Base-by-base conservation (phyloP, 2,888 invertebrate genomes). In the Hydraecia micacea region DNA sequence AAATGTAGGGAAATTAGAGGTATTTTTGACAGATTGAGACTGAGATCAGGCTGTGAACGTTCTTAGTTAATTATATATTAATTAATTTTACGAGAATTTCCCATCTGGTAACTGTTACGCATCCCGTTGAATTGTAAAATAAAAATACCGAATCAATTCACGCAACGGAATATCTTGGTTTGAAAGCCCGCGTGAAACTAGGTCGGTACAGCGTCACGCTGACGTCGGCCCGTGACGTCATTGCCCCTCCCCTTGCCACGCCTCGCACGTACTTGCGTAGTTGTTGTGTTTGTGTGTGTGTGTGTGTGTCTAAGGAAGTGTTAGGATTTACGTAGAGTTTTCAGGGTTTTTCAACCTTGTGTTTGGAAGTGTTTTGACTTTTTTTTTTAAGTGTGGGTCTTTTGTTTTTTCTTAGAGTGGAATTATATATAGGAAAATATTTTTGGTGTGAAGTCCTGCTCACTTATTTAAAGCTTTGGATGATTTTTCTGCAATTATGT, bases 181-280 rank as follows among this genome's bases (percentile, higher is more conserved):
- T 49, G 70, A 81, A 85, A 90, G 88, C 90, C 88, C 89, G 89
- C 90, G 90, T 91, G 85, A 92, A 93, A 90, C 88, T 93, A 91
- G 93, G 92, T 93, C 92, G 91, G 83, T 69, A 85, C 84, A 88
- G 90, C 93, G 92, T 92, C 92, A 91, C 91, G 80, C 83, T 92
- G 93, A 94, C 94, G 94, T 94, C 93, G 93, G 70, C 66, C 66
- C 52, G 90, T 95, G 95, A 96, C 95, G 95, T 95, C 93, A 94
- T 90, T 67, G 93, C 92, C 92, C 93, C 92, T 90, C 93, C 94
- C 89, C 91, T 90, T 77, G 88, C 92, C 94, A 93, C 93, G 93
- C 93, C 94, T 90, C 88, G 86, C 69, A 79, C 84, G 77, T 36
- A 84, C 75, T 79, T 70, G 78, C 77, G 82, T 73, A 83, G 63